A percentile compares a stretch with the other conserved stretches of the same genome.
phyloP scores from a whole-genome alignment of 2,888 invertebrate genomes.

The Malthinus seriepunctatus region DNA sequence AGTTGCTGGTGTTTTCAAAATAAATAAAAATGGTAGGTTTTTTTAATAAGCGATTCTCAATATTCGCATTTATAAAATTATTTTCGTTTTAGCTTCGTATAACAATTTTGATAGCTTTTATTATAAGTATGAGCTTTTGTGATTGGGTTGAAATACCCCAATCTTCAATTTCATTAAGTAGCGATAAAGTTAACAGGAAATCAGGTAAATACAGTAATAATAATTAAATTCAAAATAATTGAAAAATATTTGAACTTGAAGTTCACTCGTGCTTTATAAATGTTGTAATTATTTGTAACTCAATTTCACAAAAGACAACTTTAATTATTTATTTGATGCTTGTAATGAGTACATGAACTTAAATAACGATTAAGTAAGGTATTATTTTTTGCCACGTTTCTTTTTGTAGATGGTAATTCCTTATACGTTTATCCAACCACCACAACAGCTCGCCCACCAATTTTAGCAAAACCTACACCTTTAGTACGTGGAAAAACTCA shows the following conservation, averaged over 20 bases:
- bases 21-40: background rate
- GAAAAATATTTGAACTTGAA: background rate
- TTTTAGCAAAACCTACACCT: constrained; percentile 13
- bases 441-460: constrained; percentile 15
- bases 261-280: no score
- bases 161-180: background rate
- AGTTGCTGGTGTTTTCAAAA: background rate
- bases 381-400: background rate
- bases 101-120: constrained; percentile 18
- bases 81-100: constrained; percentile 17
- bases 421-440: constrained; percentile 19
- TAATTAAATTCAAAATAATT: background rate
- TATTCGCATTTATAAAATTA: constrained; percentile 1
- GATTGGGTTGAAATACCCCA: constrained; percentile 45
- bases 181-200: constrained; percentile 4
- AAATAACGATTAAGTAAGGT: background rate
- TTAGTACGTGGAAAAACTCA: background rate
- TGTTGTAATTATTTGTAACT: no score
- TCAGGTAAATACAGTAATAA: constrained; percentile 4
- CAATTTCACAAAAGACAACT: no score
- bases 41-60: background rate
- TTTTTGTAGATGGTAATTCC: constrained; percentile 11
- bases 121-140: constrained; percentile 26
- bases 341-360: no score
- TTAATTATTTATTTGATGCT: no score